A percentile compares a stretch with the other conserved stretches of the same genome.
phyloP scores from a whole-genome alignment of 64 coral and sea anemone genomes.

The Cladopsammia gracilis region DNA sequence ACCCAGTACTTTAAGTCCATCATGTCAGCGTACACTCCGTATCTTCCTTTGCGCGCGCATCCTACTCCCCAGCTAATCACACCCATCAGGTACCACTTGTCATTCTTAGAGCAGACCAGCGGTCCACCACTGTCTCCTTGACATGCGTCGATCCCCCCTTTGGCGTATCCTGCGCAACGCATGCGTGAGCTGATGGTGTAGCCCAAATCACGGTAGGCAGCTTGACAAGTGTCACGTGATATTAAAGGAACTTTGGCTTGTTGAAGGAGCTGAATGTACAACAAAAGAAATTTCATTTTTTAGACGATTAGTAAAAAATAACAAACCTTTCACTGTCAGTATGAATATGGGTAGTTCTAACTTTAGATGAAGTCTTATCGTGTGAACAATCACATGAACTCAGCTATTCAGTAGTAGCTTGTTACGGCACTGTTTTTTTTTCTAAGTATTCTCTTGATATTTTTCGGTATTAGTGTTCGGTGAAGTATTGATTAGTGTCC shows the following conservation, averaged over 20 bases:
- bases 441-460: too few species aligned
- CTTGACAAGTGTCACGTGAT: slow-evolving; percentile 47
- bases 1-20: slow-evolving; percentile 87
- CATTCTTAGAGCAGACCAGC: slow-evolving; percentile 69
- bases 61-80: slow-evolving; percentile 87
- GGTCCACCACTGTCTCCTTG: slow-evolving; percentile 92
- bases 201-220: slow-evolving; percentile 70
- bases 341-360: too few species aligned
- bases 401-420: too few species aligned
- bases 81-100: slow-evolving; percentile 80
- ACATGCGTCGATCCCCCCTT: slow-evolving; percentile 86
- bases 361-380: too few species aligned
- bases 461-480: too few species aligned
- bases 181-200: slow-evolving; percentile 80
- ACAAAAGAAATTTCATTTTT: not conserved
- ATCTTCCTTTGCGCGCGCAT: slow-evolving; percentile 81
- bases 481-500: too few species aligned
- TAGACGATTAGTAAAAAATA: too few species aligned
- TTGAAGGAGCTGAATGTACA: slow-evolving; percentile 14
- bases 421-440: too few species aligned
- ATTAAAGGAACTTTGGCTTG: slow-evolving; percentile 78
- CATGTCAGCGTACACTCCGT: slow-evolving; percentile 93
- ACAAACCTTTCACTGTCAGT: too few species aligned
- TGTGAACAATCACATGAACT: too few species aligned
- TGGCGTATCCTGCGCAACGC: slow-evolving; percentile 83